Evolutionary conservation across 2,797 vertebrate species (phyloP).

Genomic region (Notolabrus celidotus): DNA sequence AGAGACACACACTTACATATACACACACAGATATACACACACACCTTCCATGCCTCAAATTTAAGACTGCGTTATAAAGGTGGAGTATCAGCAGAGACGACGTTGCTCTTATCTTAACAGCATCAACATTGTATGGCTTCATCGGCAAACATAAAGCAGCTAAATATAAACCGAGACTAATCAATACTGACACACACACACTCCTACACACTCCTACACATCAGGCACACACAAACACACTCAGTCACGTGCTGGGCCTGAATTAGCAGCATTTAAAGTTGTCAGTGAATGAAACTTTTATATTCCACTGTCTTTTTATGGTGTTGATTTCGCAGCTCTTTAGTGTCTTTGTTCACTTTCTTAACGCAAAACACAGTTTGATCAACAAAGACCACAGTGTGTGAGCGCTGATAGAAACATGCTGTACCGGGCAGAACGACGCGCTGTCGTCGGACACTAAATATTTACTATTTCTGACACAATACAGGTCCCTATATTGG

Average conservation of each 20-base stretch:
- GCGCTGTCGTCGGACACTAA: neutral
- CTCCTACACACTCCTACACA: neutral
- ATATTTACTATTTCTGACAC: neutral
- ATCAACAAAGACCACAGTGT: constrained; percentile 61
- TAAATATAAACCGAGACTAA: neutral
- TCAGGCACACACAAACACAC: constrained; percentile 11
- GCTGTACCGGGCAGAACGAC: neutral
- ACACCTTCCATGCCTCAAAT: constrained; percentile 6
- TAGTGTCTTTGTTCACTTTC: constrained; percentile 50
- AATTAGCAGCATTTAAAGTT: constrained; percentile 72
- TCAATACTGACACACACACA: neutral
- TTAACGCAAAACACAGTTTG: constrained; percentile 54
- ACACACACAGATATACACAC: constrained; percentile 14
- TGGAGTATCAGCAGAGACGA: neutral
- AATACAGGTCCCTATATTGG: neutral
- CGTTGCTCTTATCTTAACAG: neutral
- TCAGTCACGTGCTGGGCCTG: constrained; percentile 36
- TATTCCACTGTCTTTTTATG: constrained; percentile 51
- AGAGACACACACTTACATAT: constrained; percentile 5
- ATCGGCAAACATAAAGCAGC: neutral
- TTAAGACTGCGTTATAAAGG: constrained; percentile 11
- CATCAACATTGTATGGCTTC: neutral
- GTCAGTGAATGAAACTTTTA: constrained; percentile 67
- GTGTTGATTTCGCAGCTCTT: constrained; percentile 50
- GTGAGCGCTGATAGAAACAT: constrained; percentile 1